A percentile compares a stretch with the other conserved stretches of the same genome.
phyloP scores from a whole-genome alignment of 2,797 vertebrate genomes.

The Enoplosus armatus region DNA sequence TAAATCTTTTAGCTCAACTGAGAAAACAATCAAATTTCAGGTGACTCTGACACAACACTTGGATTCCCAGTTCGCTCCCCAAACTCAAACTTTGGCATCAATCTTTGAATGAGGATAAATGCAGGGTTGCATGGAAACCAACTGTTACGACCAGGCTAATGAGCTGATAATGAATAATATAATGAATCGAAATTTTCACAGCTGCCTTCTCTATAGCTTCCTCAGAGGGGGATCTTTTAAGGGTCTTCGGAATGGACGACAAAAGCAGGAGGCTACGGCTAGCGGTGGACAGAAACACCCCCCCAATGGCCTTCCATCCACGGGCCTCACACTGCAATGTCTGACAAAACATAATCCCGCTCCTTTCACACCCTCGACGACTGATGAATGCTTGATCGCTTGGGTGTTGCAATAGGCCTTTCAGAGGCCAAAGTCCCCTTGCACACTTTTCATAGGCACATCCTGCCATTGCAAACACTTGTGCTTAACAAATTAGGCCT shows the following conservation, averaged over 20 bases:
- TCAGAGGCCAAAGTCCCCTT: conserved; percentile 88
- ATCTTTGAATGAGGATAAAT: conserved; percentile 33
- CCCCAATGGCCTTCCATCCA: conserved; percentile 27
- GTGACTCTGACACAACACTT: background rate
- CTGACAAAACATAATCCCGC: conserved; percentile 91
- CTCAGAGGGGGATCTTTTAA: conserved; percentile 84
- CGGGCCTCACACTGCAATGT: conserved; percentile 80
- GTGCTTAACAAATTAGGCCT: conserved; percentile 94
- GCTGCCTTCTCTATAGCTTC: conserved; percentile 87
- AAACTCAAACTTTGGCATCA: conserved; percentile 18
- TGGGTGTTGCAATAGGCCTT: conserved; percentile 92
- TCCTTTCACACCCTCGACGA: conserved; percentile 85
- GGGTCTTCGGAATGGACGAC: conserved; percentile 88
- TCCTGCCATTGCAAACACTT: conserved; percentile 93
- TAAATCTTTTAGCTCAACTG: background rate
- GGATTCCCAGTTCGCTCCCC: conserved; percentile 7
- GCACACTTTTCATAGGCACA: conserved; percentile 82
- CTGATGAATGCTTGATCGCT: conserved; percentile 93
- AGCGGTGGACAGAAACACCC: conserved; percentile 83
- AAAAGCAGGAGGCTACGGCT: conserved; percentile 90
- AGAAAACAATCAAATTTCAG: background rate
- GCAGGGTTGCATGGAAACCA: conserved; percentile 86
- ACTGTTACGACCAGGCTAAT: conserved; percentile 76
- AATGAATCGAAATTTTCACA: conserved; percentile 80
- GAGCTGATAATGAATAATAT: conserved; percentile 65